Percentiles rank a stretch among this genome's conserved stretches.
Evolutionary conservation across 2,888 invertebrate species (phyloP).

Genomic region (Mystacides longicornis): DNA sequence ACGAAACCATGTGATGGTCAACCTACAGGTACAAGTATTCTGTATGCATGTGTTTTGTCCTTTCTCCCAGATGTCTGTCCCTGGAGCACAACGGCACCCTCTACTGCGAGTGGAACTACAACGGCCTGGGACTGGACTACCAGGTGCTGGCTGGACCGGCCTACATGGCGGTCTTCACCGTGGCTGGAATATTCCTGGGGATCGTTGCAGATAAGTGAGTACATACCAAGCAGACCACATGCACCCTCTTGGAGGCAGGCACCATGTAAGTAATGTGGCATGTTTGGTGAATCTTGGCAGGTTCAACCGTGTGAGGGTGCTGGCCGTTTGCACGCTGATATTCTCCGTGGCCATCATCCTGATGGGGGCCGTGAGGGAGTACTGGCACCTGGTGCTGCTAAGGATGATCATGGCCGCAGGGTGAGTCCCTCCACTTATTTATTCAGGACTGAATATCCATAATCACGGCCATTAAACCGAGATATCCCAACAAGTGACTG

Average conservation of each 20-base stretch:
- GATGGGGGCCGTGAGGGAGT: constrained; percentile 77
- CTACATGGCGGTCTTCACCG: constrained; percentile 85
- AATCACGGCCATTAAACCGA: too few species aligned
- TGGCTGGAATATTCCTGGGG: constrained; percentile 79
- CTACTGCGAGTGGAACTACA: constrained; percentile 90
- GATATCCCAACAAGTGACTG: too few species aligned
- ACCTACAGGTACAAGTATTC: too few species aligned
- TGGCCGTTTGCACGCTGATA: constrained; percentile 69
- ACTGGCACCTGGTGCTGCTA: constrained; percentile 84
- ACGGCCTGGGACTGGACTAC: constrained; percentile 85
- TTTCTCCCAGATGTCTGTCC: constrained; percentile 56
- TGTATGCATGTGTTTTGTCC: constrained; percentile 13
- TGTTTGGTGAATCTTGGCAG: constrained; percentile 29
- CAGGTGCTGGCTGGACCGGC: constrained; percentile 89
- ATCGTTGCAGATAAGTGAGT: constrained; percentile 67
- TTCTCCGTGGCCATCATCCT: constrained; percentile 77
- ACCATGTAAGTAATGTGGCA: too few species aligned
- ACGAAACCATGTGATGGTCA: too few species aligned
- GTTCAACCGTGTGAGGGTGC: constrained; percentile 65
- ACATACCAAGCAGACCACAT: too few species aligned
- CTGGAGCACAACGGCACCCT: constrained; percentile 61
- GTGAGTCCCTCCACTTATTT: constrained; percentile 34
- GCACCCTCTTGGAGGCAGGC: too few species aligned
- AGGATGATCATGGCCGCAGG: constrained; percentile 83
- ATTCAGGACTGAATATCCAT: too few species aligned